Evolutionary conservation across 92 coral and sea anemone genomes (phyloP), one percentile per base, ranked within the genome.

Genomic region (Porites rus): DNA sequence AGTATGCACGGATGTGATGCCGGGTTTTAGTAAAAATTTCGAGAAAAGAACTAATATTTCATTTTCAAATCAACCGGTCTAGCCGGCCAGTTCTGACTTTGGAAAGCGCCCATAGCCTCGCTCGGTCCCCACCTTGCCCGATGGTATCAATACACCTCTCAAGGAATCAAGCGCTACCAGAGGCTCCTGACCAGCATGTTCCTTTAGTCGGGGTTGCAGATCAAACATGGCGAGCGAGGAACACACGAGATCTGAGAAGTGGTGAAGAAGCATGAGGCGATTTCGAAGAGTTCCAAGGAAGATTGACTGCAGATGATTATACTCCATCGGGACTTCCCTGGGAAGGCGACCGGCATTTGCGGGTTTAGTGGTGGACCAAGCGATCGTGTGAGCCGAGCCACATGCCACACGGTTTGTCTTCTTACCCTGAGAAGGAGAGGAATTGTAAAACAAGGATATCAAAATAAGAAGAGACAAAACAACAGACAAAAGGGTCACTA

Each of bases 281-380:
- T 97, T 97, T 10, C 99, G 90, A 11, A 93, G 70, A 21, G 98
- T 90, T 72, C 76, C 91, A 71, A 96, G 82, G 61, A 93, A 87
- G 31, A 97, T 92, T 31, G 77, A 78, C 84, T 97, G 99, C n/a
- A 97, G 92, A 81, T 97, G 96, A 74, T 96, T 97, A 77, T 93
- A 95, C 88, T 97, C 99, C 97, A 97, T 92, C 14, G 99, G 99
- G 64, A 97, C 93, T 61, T 90, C 95, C 69, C 84, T 87, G 8
- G 99, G 99, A 10, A 97, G 96, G 65, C 94, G 92, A 10, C 99
- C 98, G 51, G 99, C 96, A 84, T 92, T 97, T n/a, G 95, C 93
- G 25, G 99, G 97, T 74, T 97, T 97, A 28, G 98, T 95, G 7
- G 99, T 97, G 65, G 99, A 97, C 99, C 99, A 97, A 46, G 99